phyloP scores from a whole-genome alignment of 2,113 vertebrate genomes.

The Saimiri boliviensis region DNA sequence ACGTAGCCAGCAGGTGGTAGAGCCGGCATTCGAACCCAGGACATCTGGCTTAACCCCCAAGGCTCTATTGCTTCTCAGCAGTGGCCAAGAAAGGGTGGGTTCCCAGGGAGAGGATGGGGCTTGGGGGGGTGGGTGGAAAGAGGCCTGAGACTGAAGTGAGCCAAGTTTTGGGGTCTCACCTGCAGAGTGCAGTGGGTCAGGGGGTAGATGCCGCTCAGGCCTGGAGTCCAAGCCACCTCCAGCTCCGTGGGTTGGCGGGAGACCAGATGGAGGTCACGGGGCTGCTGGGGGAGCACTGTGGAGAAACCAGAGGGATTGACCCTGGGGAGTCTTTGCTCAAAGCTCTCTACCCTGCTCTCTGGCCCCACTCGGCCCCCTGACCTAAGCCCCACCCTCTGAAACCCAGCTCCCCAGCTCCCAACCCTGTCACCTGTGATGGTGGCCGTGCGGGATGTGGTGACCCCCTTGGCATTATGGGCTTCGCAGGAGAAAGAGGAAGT shows the following conservation, averaged over 20 bases:
- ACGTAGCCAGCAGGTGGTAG: background rate
- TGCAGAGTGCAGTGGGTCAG: slow-evolving; percentile 88
- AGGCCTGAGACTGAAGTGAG: background rate
- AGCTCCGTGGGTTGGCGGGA: slow-evolving; percentile 69
- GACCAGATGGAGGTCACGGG: slow-evolving; percentile 76
- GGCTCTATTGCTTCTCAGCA: background rate
- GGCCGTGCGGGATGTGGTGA: slow-evolving; percentile 90
- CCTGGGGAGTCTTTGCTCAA: background rate
- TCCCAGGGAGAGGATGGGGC: background rate
- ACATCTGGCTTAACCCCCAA: background rate
- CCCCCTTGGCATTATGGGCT: slow-evolving; percentile 91
- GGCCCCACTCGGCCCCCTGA: background rate
- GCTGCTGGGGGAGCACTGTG: slow-evolving; percentile 87
- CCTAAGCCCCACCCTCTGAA: background rate
- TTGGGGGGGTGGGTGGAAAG: background rate
- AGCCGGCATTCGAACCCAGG: background rate
- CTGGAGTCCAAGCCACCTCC: slow-evolving; percentile 87
- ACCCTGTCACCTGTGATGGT: slow-evolving; percentile 86
- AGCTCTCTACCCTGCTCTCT: background rate
- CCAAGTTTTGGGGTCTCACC: slow-evolving; percentile 80
- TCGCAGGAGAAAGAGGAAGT: slow-evolving; percentile 92
- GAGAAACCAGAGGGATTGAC: background rate
- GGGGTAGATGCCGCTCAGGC: slow-evolving; percentile 87
- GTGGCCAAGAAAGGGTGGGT: background rate
- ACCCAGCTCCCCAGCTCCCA: background rate